phyloP scores from a whole-genome alignment of 2,797 vertebrate genomes.

The Pygocentrus nattereri region DNA sequence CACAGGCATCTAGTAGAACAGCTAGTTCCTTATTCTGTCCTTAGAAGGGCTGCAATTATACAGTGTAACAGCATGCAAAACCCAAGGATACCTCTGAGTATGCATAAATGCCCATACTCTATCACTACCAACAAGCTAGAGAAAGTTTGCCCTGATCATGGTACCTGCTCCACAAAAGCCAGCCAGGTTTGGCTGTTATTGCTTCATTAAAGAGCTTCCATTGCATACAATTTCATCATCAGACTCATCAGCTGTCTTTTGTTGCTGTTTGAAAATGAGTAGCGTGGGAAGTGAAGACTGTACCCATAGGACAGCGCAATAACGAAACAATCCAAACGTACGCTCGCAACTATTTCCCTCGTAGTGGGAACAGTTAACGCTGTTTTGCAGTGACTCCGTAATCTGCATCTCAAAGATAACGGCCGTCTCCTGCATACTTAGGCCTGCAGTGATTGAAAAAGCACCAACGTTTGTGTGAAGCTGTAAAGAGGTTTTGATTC shows the following conservation, averaged over 20 bases:
- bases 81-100: background rate
- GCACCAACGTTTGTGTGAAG: slow-evolving; percentile 50
- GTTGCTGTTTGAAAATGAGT: slow-evolving; percentile 29
- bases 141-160: background rate
- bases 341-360: background rate
- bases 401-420: slow-evolving; percentile 37
- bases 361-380: background rate
- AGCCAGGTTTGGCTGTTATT: slow-evolving; percentile 31
- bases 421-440: slow-evolving; percentile 7
- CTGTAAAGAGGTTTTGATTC: slow-evolving; percentile 63
- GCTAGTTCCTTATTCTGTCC: too few species aligned
- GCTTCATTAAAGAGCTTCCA: slow-evolving; percentile 19
- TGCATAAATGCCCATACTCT: slow-evolving; percentile 17
- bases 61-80: too few species aligned
- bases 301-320: slow-evolving; percentile 22
- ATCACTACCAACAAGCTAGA: background rate
- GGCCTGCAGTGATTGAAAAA: slow-evolving; percentile 57
- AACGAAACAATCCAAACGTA: slow-evolving; percentile 32
- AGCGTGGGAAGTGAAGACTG: background rate
- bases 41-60: too few species aligned
- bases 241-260: slow-evolving; percentile 34
- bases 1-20: too few species aligned
- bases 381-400: slow-evolving; percentile 22
- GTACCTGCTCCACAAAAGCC: background rate
- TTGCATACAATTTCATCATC: slow-evolving; percentile 29